Base-by-base conservation (phyloP, 1,140 invertebrate genomes). In the Macrobrachium nipponense region DNA sequence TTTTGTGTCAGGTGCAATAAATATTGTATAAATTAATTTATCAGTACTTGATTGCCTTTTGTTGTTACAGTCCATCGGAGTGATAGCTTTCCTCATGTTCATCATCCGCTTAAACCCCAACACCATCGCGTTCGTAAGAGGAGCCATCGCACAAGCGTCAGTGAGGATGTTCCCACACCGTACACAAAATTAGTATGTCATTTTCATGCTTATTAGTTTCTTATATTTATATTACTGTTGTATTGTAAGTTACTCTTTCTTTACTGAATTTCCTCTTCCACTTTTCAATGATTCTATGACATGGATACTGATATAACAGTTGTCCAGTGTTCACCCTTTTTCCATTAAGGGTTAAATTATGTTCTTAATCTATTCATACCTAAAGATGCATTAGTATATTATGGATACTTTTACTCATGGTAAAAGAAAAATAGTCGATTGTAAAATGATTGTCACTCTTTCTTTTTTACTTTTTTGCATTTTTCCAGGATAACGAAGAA, bases 21-120 rank as follows among this genome's bases (percentile, higher is more conserved):
- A 20, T 14, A n/a, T 5, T 44, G 3, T 58, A 58, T 78, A 7
- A 15, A n/a, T 60, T 51, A 20, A 59, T 18, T 3, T 27, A 43
- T n/a, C 20, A 43, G 44, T 60, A 66, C 27, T 20, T 10, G 14
- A 23, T 64, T 70, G 68, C 64, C 36, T 18, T 59, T 61, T 23
- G 14, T 51, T 77, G 36, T 51, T 51, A 0, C 82, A 84, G 82
- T 36, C 23, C 82, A 84, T 23, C 73, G 73, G 27, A 78, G 82
- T 18, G 82, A 84, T 58, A 84, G 60, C 27, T 84, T 84, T 60
- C 82, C 82, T 58, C 82, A 84, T 78, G 82, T 84, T 15, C 82
- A 84, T 36, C 73, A 77, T 62, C 82, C 82, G 5, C 73, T 84
- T 18, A 84, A 73, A 75, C 82, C 82, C 14, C 82, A 84, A 8